Base-by-base conservation (phyloP, 2,113 vertebrate species). In the Deroptyus accipitrinus region DNA sequence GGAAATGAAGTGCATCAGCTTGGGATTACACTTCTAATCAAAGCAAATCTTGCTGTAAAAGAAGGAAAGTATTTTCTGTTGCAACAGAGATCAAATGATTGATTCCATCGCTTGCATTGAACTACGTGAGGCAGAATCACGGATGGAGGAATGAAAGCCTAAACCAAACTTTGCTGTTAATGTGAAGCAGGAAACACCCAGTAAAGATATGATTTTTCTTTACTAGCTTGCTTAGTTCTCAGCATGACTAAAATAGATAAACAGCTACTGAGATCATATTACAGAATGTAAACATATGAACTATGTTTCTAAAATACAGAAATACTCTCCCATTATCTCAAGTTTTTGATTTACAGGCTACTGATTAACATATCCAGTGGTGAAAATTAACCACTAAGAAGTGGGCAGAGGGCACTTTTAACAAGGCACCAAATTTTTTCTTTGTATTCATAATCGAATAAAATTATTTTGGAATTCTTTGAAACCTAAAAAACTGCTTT, bases 1-100 rank as follows among this genome's bases (percentile, higher is more conserved):
- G 13, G 9, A 11, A 39, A 9, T 1, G 2, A 18, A n/a, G 18
- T 0, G 17, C 4, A 5, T 17, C 24, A 30, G 13, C 46, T 66
- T 2, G 69, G 68, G 19, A 20, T n/a, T 15, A 4, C 7, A 0
- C 59, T 59, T 18, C 28, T 14, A 18, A 22, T 8, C 39, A 19
- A 52, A 83, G 39, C 8, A 46, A 6, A 11, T 7, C 44, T 28
- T 7, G 4, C 27, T 31, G 24, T 39, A 44, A 54, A 14, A 1
- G 33, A 68, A 11, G 46, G 11, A 4, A 55, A 25, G 7, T 3
- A 4, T 63, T 66, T 73, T 19, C 31, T 33, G 7, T 2, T 14
- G 41, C 24, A 37, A 35, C 51, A 73, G 48, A 37, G 25, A 17
- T 17, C 0, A 1, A 66, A 41, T 0, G 31, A 24, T 44, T 6